Evolutionary conservation across 2,113 vertebrate genomes (phyloP).

Genomic region (Phoenicopterus ruber): DNA sequence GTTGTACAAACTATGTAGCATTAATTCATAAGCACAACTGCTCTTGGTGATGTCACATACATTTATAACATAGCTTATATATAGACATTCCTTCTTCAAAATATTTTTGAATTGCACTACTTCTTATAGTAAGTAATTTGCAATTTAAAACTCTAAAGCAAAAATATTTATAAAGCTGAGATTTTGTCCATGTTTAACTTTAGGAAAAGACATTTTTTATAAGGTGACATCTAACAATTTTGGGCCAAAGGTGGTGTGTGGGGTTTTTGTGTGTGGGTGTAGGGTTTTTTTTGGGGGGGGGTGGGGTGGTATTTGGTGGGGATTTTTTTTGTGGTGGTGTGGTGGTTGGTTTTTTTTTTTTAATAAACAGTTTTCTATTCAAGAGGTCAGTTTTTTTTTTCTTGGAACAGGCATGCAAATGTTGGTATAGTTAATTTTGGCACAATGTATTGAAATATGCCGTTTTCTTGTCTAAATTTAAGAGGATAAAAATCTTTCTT

Average conservation of each 20-base stretch:
- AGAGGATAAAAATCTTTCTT: not conserved
- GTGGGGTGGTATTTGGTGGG: not conserved
- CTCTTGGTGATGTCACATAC: not conserved
- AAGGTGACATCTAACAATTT: not conserved
- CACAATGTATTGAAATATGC: not conserved
- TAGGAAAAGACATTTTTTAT: not conserved
- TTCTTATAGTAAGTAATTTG: not conserved
- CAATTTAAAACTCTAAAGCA: not conserved
- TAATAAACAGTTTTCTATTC: not conserved
- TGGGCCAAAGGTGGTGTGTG: not conserved
- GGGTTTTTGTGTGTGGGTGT: too few species aligned
- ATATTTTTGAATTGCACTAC: not conserved
- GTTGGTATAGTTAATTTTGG: not conserved
- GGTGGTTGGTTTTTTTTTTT: not conserved
- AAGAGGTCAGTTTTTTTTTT: not conserved
- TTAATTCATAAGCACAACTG: not conserved
- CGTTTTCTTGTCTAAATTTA: not conserved
- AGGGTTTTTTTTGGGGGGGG: not conserved
- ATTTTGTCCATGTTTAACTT: not conserved
- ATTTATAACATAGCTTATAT: not conserved
- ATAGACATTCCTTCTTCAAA: not conserved
- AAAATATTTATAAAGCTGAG: not conserved
- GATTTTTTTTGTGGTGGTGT: too few species aligned
- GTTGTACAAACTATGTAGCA: not conserved
- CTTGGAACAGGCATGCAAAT: not conserved